Conservation (phyloP, 2,797 vertebrate species). For the Megalops cyprinoides region DNA sequence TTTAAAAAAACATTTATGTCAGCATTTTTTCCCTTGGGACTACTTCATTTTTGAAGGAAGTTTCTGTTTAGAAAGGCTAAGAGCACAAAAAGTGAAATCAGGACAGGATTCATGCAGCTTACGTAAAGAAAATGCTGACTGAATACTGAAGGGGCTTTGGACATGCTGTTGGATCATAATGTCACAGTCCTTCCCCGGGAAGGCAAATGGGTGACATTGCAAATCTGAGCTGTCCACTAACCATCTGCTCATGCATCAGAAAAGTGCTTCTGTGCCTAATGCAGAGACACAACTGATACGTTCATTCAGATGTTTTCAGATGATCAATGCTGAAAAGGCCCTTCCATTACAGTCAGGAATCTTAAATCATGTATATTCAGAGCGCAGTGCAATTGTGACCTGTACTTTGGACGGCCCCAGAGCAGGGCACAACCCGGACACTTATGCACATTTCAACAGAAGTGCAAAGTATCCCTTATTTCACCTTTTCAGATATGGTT, state of each 20-base stretch:
- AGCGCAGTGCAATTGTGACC: no score
- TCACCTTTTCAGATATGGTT: neutral
- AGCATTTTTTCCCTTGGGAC: neutral
- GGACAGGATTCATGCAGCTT: neutral
- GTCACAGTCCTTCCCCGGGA: neutral
- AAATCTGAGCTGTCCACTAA: neutral
- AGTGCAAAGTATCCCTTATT: neutral
- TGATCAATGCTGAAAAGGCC: neutral
- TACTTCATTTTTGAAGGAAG: neutral
- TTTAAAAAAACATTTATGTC: neutral
- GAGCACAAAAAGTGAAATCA: neutral
- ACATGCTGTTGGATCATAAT: neutral
- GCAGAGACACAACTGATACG: conserved; percentile 4
- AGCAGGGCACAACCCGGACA: neutral
- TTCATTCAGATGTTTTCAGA: conserved; percentile 1
- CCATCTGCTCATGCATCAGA: neutral
- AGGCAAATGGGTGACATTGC: neutral
- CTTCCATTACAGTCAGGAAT: neutral
- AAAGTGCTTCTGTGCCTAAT: neutral
- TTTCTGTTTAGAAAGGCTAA: neutral
- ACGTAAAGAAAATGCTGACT: neutral
- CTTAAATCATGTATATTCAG: no score
- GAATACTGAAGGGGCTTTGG: neutral
- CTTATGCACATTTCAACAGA: neutral
- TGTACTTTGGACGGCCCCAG: neutral